Evolutionary conservation across 2,797 vertebrate species (phyloP).

Genomic region (Thalassophryne amazonica): DNA sequence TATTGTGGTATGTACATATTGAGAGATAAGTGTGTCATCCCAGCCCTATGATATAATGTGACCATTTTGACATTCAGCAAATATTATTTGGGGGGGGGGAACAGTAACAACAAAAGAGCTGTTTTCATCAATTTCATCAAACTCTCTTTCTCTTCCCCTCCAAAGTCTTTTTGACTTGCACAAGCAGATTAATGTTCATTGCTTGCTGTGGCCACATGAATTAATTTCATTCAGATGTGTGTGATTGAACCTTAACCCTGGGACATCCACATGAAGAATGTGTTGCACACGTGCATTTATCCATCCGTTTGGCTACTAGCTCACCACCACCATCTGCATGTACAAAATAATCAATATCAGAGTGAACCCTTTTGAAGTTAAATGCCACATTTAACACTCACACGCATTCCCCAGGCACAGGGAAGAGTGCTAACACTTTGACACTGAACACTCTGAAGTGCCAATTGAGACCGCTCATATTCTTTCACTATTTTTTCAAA

Average conservation of each 20-base stretch:
- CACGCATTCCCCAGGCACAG: constrained; percentile 31
- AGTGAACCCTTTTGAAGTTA: constrained; percentile 23
- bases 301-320: background rate
- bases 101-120: too few species aligned
- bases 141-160: too few species aligned
- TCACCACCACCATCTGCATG: background rate
- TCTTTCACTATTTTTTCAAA: background rate
- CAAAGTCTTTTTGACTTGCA: too few species aligned
- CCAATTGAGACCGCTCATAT: constrained; percentile 22
- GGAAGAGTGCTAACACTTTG: constrained; percentile 34
- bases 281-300: constrained; percentile 1
- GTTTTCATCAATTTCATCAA: too few species aligned
- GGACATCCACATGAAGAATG: constrained; percentile 3
- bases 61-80: too few species aligned
- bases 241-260: background rate
- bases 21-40: too few species aligned
- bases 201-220: too few species aligned
- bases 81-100: too few species aligned
- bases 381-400: constrained; percentile 40
- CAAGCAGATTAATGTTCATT: too few species aligned
- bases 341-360: constrained; percentile 37
- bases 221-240: too few species aligned
- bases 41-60: too few species aligned
- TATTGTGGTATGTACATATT: too few species aligned
- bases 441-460: constrained; percentile 52